These are phyloP conservation scores for Eustalomyia histrio DNA, from an alignment of 2,888 invertebrate species.

Conservation along the genomic window DNA sequence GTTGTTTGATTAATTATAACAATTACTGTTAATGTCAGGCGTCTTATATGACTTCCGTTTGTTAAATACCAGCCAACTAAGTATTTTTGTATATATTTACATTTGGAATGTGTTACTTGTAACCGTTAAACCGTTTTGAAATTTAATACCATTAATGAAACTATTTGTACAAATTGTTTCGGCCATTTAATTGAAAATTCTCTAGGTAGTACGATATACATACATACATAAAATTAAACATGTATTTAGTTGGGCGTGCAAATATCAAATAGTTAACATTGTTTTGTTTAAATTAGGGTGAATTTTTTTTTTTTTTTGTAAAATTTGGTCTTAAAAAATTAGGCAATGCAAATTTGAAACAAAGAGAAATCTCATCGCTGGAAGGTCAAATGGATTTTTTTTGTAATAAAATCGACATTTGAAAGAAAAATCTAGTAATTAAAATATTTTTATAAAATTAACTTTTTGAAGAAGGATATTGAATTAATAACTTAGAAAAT, in stretches of 20 bases:
- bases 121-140: slow-evolving; percentile 60
- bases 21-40: not conserved
- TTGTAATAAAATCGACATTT: too few species aligned
- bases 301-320: not conserved
- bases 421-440: too few species aligned
- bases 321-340: too few species aligned
- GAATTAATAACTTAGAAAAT: too few species aligned
- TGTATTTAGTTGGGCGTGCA: not conserved
- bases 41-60: slow-evolving; percentile 55
- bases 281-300: not conserved
- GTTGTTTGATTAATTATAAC: not conserved
- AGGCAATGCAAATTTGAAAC: too few species aligned
- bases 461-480: too few species aligned
- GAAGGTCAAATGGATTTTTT: too few species aligned
- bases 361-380: too few species aligned
- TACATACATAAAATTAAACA: not conserved
- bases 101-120: slow-evolving; percentile 49
- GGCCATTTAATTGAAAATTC: slow-evolving; percentile 60
- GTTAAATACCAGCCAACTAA: slow-evolving; percentile 24
- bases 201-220: not conserved
- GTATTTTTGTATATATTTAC: slow-evolving; percentile 1
- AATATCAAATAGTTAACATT: not conserved
- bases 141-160: slow-evolving; percentile 65
- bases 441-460: too few species aligned
- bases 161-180: slow-evolving; percentile 64